Evolutionary conservation across 2,797 vertebrate species (phyloP).

Genomic region (Darevskia mixta): DNA sequence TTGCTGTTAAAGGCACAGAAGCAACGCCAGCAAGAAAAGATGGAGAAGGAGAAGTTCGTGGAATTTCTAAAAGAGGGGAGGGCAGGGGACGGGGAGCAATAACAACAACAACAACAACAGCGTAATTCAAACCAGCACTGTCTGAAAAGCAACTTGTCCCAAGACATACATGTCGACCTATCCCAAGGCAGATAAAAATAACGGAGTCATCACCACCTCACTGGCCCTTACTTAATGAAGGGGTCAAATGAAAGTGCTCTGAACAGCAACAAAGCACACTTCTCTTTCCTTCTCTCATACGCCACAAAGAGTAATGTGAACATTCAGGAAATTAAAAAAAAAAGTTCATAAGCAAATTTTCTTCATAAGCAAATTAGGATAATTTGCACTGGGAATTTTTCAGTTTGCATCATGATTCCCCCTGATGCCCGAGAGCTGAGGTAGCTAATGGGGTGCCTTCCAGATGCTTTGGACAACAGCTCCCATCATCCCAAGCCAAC

Average conservation of each 20-base stretch:
- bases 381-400: no score
- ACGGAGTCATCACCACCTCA: not conserved
- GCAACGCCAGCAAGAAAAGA: not conserved
- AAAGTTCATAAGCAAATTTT: no score
- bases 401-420: no score
- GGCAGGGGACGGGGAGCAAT: no score
- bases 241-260: not conserved
- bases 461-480: not conserved
- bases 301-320: not conserved
- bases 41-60: not conserved
- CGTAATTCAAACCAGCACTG: no score
- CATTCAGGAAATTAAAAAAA: no score
- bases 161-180: not conserved
- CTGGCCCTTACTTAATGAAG: not conserved
- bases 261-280: no score
- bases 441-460: no score
- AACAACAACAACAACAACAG: not conserved
- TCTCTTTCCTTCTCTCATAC: not conserved
- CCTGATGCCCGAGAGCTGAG: no score
- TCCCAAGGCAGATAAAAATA: not conserved
- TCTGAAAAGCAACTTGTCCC: not conserved
- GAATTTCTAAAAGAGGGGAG: not conserved
- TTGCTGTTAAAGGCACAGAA: not conserved
- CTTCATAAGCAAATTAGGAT: no score
- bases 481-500: not conserved